Base-by-base conservation (phyloP, 2,113 vertebrate genomes). In the Columba janthina region DNA sequence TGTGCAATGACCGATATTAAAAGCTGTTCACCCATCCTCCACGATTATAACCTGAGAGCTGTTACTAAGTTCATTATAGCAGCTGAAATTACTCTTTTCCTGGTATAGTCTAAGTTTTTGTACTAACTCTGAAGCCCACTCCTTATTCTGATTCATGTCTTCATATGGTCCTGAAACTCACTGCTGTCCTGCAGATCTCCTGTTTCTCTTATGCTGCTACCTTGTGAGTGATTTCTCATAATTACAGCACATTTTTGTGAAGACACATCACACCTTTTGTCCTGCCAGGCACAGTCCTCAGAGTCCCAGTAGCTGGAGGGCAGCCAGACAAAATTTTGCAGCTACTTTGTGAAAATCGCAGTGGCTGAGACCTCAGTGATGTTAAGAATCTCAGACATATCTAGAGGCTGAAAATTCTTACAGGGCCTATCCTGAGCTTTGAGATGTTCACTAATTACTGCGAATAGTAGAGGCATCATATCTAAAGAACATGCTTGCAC, bases 321-420 rank as follows among this genome's bases (percentile, higher is more conserved):
- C 76, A 96, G 85, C 92, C 96, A 90, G 88, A 73, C n/a, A 90
- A 57, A 50, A 86, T 80, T 88, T 77, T 95, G 71, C 87, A 96
- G 85, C 87, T 90, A 85, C 82, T 85, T 76, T 80, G 31, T 91
- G 81, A 76, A 89, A 94, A 83, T 80, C 91, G 71, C 74, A 28
- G 50, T 42, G 78, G 54, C 74, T 76, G 78, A 93, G 67, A 70
- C 44, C 81, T 88, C 56, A 10, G 66, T 22, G 81, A 36, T 79
- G 66, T 57, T 87, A 66, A 54, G 71, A 64, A 61, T 44, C 26
- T 65, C 40, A 24, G 58, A 62, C 28, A 46, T 2, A 57, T 56
- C 87, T 85, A 89, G 75, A 88, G 82, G 72, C 82, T 2, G 0
- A 50, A 54, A 65, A 62, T 87, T 69, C 50, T 79, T 85, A 58